Conservation (phyloP, 2,888 invertebrate species). For the Selenia dentaria region DNA sequence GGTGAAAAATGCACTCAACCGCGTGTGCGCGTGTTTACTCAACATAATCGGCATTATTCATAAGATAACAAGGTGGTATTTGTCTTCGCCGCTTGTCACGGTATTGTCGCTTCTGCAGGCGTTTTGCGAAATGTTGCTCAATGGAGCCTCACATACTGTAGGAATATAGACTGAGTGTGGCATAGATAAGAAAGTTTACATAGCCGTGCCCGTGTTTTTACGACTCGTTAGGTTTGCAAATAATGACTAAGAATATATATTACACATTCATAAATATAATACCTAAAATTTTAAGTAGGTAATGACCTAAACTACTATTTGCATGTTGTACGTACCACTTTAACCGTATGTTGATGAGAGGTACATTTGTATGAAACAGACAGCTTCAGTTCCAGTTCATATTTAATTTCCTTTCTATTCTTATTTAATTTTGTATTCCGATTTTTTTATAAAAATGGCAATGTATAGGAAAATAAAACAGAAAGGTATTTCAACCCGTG, state of each 20-base stretch:
- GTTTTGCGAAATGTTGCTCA: conserved; percentile 77
- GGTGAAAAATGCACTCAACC: conserved; percentile 74
- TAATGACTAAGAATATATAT: conserved; percentile 27
- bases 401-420: no score
- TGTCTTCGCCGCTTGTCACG: conserved; percentile 77
- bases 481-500: no score
- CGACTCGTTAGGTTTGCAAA: conserved; percentile 25
- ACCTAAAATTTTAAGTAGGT: background rate
- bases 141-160: conserved; percentile 54
- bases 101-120: conserved; percentile 70
- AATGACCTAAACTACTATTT: no score
- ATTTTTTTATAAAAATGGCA: no score
- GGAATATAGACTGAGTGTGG: conserved; percentile 47
- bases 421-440: no score
- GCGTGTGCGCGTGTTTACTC: conserved; percentile 73
- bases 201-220: conserved; percentile 43
- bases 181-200: conserved; percentile 56
- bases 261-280: conserved; percentile 5
- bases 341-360: no score
- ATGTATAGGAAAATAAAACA: no score
- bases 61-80: conserved; percentile 79
- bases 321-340: no score
- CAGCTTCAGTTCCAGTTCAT: no score
- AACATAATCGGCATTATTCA: conserved; percentile 84
- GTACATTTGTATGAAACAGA: no score